Conservation (phyloP, 2,888 invertebrate species). For the Idaea dimidiata region DNA sequence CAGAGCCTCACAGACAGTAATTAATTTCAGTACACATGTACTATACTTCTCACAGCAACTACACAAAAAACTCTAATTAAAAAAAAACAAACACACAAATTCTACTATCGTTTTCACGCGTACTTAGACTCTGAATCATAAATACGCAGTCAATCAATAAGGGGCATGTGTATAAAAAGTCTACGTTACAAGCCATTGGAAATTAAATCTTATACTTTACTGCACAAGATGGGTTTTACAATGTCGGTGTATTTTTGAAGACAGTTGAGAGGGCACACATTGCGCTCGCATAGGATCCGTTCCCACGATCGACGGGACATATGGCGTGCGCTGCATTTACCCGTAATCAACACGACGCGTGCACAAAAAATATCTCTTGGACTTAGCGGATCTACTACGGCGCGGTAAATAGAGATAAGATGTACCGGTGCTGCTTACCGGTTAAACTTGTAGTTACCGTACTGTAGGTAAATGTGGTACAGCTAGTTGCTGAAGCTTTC, state of each 20-base stretch:
- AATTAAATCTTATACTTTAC: not conserved
- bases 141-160: constrained; percentile 62
- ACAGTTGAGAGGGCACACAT: constrained; percentile 70
- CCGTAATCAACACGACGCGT: constrained; percentile 74
- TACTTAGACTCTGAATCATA: constrained; percentile 59
- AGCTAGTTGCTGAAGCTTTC: not conserved
- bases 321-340: constrained; percentile 75
- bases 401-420: constrained; percentile 53
- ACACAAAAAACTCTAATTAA: constrained; percentile 28
- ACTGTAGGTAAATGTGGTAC: not conserved
- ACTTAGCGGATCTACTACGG: constrained; percentile 75
- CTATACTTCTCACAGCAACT: not conserved
- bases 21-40: not conserved
- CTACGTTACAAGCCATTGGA: constrained; percentile 2
- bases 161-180: constrained; percentile 58
- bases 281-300: constrained; percentile 68
- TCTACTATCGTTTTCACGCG: constrained; percentile 55
- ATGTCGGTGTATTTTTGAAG: constrained; percentile 13
- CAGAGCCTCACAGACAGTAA: not conserved
- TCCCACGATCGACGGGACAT: constrained; percentile 78
- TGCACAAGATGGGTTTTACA: constrained; percentile 4
- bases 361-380: constrained; percentile 68
- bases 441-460: constrained; percentile 9
- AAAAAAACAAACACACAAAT: constrained; percentile 48
- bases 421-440: constrained; percentile 41